Conservation (phyloP, 2,113 vertebrate genomes). For the Stigmatopora argus region DNA sequence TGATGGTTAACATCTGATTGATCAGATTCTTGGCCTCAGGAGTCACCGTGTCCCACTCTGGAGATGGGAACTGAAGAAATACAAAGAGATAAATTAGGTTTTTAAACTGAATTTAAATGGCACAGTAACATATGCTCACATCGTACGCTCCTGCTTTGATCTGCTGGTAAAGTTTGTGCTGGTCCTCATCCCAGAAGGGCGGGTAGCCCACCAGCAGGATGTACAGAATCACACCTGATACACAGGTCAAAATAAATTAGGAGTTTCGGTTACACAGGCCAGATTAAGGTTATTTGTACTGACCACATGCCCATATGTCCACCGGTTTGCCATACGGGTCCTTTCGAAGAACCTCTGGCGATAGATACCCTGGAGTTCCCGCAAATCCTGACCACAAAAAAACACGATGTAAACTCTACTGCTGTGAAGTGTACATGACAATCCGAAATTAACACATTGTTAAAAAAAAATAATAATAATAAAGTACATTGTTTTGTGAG, state of each 20-base stretch:
- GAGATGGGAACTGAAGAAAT: conserved; percentile 87
- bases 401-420: background rate
- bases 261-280: background rate
- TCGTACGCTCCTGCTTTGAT: conserved; percentile 99
- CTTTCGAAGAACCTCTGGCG: conserved; percentile 97
- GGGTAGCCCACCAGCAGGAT: conserved; percentile 98
- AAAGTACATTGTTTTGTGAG: no score
- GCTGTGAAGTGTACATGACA: no score
- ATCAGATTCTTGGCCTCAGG: conserved; percentile 98
- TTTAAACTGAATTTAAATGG: background rate
- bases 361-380: conserved; percentile 95
- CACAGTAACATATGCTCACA: conserved; percentile 70
- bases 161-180: conserved; percentile 99
- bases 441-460: no score
- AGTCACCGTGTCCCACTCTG: conserved; percentile 99
- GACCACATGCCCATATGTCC: conserved; percentile 99
- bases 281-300: conserved; percentile 51
- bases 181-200: conserved; percentile 99
- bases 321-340: conserved; percentile 98
- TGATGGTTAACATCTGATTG: conserved; percentile 99
- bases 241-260: background rate
- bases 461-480: no score
- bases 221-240: conserved; percentile 93
- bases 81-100: background rate
- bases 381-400: conserved; percentile 81